Base-by-base conservation (phyloP, 2,797 vertebrate species). In the Botia kubotai region DNA sequence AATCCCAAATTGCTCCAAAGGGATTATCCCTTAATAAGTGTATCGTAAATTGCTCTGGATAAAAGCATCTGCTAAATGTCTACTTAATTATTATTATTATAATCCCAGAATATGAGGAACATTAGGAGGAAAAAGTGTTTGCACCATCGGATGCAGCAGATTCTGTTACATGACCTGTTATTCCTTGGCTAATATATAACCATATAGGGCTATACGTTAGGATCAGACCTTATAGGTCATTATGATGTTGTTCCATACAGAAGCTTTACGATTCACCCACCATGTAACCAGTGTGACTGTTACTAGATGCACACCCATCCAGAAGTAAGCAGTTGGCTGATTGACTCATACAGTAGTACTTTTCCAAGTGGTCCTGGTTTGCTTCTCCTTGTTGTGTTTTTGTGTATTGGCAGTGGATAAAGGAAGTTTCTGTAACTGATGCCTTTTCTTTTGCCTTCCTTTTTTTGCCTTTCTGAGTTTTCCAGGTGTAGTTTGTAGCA, bases 21-120 rank as follows among this genome's bases (percentile, higher is more conserved):
- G 26, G 60, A 63, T 63, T 63, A 33, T 63, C 11, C 13, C 60
- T 63, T 63, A 29, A 16, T 29, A 63, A 29, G 60, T 63, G 13
- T 63, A 16, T 33, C 60, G 60, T 63, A 33, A 29, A 63, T 63
- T 63, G 58, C 58, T 60, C 11, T 26, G 58, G 12, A 60, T 63
- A 29, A 63, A 63, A 63, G 60, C 60, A 63, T 63, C 60, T 33
- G 60, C 60, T 63, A 33, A 63, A 33, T 60, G 60, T 63, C 60
- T 63, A 23, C 60, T 63, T 29, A 63, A 63, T 63, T 63, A 63
- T 63, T 8, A 33, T 63, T 8, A 63, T 63, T 16, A 63, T 33
- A 63, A 29, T 63, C 14, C 60, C 29, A 12, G 58, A 63, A 63
- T 63, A 33, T 63, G 26, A 29, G 60, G 6, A 63, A 29, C 60